Evolutionary conservation across 2,888 invertebrate species (phyloP), one percentile per base, ranked within the genome.

Genomic region (Amaurobius ferox): DNA sequence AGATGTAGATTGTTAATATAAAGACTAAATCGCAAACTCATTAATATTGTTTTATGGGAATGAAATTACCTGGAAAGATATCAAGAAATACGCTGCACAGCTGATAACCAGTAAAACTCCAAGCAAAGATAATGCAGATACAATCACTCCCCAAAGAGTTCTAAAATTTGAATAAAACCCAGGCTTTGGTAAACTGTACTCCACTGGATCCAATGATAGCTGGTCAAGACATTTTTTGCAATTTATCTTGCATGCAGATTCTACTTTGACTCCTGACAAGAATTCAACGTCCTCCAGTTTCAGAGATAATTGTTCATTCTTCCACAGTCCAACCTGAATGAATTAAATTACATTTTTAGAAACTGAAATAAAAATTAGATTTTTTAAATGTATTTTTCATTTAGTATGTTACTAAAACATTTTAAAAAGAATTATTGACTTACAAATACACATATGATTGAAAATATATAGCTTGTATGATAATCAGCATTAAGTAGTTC

Each of bases 51-150:
- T n/a, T n/a, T n/a, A n/a, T n/a, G n/a, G n/a, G n/a, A n/a, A n/a
- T n/a, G n/a, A n/a, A n/a, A n/a, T n/a, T 71, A 83, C 83, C 66
- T 91, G 91, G 88, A 91, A 91, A 9, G 90, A 90, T n/a, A 91
- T 89, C 23, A 91, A 88, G 79, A 92, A 90, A 88, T 92, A 92
- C 1, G 91, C 88, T 68, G 91, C 91, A 77, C 91, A 89, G 16
- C 90, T 90, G n/a, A 92, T 76, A 1, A 91, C 90, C 5, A 91
- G 88, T 39, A 92, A 89, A 3, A 91, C 90, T 0, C 92, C 92
- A 7, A 92, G 83, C 5, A 90, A 90, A 1, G 91, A 91, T 13
- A 92, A 81, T 0, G 89, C 86, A 88, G 90, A 29, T 88, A 90
- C 39, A 89, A 90, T 90, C 16, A 92, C 90, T 2, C 91, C 92